Evolutionary conservation across 2,888 invertebrate species (phyloP), one percentile per base, ranked within the genome.

Genomic region (Zygogramma bicolorata): DNA sequence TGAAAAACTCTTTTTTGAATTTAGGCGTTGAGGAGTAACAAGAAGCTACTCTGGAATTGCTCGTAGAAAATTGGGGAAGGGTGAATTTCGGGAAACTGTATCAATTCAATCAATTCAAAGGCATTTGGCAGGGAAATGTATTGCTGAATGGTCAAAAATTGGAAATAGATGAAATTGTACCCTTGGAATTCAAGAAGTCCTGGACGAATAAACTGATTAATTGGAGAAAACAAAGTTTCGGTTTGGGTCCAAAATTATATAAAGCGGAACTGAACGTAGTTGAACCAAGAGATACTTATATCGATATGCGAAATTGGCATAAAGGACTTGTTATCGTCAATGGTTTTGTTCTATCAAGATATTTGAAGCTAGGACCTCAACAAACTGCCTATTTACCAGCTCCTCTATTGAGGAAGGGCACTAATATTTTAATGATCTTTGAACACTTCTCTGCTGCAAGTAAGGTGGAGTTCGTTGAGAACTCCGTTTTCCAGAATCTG

Each of bases 271-370:
- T 89, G 2, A 70, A 68, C 0, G 70, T 77, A n/a, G 85, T 84
- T 0, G 86, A 87, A 13, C 89, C 92, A 0, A 83, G 88, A 40
- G 96, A 97, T 82, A 96, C 95, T 0, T 97, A 92, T 84, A 81
- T 97, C 13, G 92, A 94, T 81, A 91, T 95, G 79, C 88, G 89
- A 57, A 91, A 91, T 15, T 97, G 97, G 97, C 92, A 90, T 68
- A 97, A 96, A 89, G 97, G 97, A 0, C 90, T 93, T 70, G 92
- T 94, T 0, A 94, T 94, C 86, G 87, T 97, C 0, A 97, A 97
- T 84, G 94, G 94, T 0, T 91, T 94, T 81, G 95, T 96, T 84
- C 88, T 97, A 22, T 97, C 97, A 0, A 90, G 97, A 59, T 96
- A 96, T 86, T 92, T 93, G 0, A 83, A 89, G 1, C 88, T 90